Percentiles rank a stretch among this genome's conserved stretches.
These are phyloP conservation scores for Heliocidaris tuberculata DNA, from an alignment of 35 echinoderm and acorn worm species.

Conservation along the genomic window DNA sequence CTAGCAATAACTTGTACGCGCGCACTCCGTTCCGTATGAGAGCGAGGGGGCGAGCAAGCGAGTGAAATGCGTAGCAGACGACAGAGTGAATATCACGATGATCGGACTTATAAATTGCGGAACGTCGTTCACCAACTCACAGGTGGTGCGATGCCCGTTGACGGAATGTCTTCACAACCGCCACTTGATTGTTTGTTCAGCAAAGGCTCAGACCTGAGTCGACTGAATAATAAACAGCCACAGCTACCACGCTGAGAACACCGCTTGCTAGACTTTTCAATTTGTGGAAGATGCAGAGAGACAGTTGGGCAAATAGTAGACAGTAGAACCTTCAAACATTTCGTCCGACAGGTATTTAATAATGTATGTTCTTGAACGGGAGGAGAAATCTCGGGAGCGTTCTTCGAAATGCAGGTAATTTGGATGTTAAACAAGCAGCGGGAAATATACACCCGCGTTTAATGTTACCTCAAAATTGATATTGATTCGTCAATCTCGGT, in stretches of 20 bases:
- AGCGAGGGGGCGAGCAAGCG: background rate
- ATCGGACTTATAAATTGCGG: background rate
- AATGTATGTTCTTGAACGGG: background rate
- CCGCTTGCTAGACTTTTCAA: background rate
- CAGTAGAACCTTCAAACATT: background rate
- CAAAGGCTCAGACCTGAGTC: background rate
- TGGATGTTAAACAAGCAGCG: slow-evolving; percentile 26
- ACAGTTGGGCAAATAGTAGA: background rate
- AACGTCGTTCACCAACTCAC: background rate
- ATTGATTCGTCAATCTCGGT: slow-evolving; percentile 24
- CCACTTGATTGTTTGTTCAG: slow-evolving; percentile 9
- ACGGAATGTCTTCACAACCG: slow-evolving; percentile 8
- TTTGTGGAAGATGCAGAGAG: background rate
- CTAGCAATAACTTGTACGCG: background rate
- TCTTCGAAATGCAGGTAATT: slow-evolving; percentile 8
- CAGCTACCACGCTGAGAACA: background rate
- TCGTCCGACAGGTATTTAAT: background rate
- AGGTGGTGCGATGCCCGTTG: background rate
- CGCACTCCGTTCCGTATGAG: background rate
- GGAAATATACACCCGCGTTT: background rate
- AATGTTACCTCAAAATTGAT: slow-evolving; percentile 24
- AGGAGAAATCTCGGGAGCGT: background rate
- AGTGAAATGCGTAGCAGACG: background rate
- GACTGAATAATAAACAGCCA: slow-evolving; percentile 4
- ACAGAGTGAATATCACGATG: background rate